Percentiles rank a stretch among this genome's conserved stretches.
Conservation (phyloP, 2,888 invertebrate species). For the Scaptomyza flava region DNA sequence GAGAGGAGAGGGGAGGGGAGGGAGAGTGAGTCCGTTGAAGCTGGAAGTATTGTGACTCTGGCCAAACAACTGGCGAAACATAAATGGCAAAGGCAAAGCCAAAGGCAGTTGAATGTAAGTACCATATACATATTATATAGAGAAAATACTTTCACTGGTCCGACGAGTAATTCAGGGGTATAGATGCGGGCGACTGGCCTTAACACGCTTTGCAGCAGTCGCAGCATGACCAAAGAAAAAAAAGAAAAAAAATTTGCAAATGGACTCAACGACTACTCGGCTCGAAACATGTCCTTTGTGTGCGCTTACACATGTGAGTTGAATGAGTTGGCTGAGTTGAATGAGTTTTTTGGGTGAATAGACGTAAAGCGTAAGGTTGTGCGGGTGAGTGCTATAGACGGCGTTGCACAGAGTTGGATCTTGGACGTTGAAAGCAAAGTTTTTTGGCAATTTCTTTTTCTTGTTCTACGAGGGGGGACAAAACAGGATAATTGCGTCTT, state of each 20-base stretch:
- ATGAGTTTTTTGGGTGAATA: slow-evolving; percentile 21
- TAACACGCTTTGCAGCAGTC: slow-evolving; percentile 72
- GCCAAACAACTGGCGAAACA: slow-evolving; percentile 39
- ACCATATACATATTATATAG: slow-evolving; percentile 40
- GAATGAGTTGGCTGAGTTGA: slow-evolving; percentile 44
- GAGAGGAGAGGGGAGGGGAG: too few relatives aligned
- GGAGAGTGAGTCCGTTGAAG: background rate
- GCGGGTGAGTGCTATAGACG: background rate
- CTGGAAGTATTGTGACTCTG: slow-evolving; percentile 20
- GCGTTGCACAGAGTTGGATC: slow-evolving; percentile 14
- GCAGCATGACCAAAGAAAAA: slow-evolving; percentile 44
- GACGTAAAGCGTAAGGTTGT: background rate
- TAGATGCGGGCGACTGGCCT: slow-evolving; percentile 33
- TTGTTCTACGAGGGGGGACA: slow-evolving; percentile 27
- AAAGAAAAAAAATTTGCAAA: slow-evolving; percentile 62
- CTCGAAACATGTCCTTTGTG: slow-evolving; percentile 71
- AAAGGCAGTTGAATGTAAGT: slow-evolving; percentile 49
- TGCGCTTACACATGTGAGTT: slow-evolving; percentile 69
- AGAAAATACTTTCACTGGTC: slow-evolving; percentile 53
- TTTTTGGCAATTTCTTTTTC: slow-evolving; percentile 54
- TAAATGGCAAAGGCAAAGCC: slow-evolving; percentile 49
- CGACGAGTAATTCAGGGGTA: slow-evolving; percentile 3
- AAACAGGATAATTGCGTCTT: slow-evolving; percentile 67
- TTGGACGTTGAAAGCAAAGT: slow-evolving; percentile 41
- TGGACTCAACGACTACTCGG: slow-evolving; percentile 65